Conservation (phyloP, 2,888 invertebrate species). For the Dendrolimus pini region DNA sequence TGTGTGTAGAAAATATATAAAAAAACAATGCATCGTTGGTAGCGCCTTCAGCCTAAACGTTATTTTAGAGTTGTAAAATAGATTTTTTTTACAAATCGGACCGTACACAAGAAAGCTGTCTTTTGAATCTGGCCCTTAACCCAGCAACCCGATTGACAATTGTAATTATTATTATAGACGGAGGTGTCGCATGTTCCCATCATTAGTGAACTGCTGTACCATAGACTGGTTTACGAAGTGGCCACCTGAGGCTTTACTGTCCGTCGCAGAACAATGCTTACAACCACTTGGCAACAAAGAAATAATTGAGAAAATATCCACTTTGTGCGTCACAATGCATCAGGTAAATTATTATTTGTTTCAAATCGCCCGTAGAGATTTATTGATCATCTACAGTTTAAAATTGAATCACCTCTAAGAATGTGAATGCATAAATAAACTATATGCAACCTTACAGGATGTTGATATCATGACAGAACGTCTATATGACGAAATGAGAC, state of each 20-base stretch:
- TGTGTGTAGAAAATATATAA: too few relatives aligned
- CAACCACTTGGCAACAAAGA: conserved; percentile 72
- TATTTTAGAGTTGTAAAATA: too few relatives aligned
- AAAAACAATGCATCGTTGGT: too few relatives aligned
- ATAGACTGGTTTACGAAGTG: conserved; percentile 97
- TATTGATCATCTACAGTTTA: too few relatives aligned
- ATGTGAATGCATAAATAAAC: too few relatives aligned
- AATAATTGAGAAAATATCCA: conserved; percentile 47
- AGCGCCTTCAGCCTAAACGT: too few relatives aligned
- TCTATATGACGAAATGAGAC: conserved; percentile 88
- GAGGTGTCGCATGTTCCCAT: conserved; percentile 95
- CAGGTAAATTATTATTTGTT: conserved; percentile 32
- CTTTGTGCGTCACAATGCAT: conserved; percentile 61
- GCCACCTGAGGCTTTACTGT: conserved; percentile 91
- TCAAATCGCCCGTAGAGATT: not conserved
- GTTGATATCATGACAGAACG: conserved; percentile 86
- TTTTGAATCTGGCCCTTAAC: too few relatives aligned
- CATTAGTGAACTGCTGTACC: conserved; percentile 94
- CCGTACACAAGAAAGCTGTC: too few relatives aligned
- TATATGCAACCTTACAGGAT: conserved; percentile 64
- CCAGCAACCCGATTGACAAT: too few relatives aligned
- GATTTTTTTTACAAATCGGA: too few relatives aligned
- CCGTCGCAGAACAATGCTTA: conserved; percentile 86
- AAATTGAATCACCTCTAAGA: too few relatives aligned
- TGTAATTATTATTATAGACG: conserved; percentile 64